Base-by-base conservation (phyloP, 2,113 vertebrate genomes). In the Clupea harengus region DNA sequence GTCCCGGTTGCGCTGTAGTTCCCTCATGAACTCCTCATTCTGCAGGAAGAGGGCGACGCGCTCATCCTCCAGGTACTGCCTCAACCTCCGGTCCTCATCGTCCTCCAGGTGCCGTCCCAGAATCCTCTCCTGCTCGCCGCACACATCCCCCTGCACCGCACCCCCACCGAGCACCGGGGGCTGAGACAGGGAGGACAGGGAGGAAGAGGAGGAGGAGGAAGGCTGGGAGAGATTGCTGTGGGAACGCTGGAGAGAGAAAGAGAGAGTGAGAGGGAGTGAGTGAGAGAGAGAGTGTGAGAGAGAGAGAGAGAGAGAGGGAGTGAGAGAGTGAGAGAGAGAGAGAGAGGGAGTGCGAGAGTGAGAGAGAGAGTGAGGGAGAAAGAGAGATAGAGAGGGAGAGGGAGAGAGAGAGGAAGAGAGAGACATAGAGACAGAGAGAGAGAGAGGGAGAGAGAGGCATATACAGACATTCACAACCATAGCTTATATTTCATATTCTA, bases 1-100 rank as follows among this genome's bases (percentile, higher is more conserved):
- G 86, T 99, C 98, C 0, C 97, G 91, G 92, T 99, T 99, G 81
- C 97, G 95, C 91, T 99, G 98, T 84, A 99, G 95, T 90, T 99
- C 98, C 90, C 93, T 97, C 98, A 99, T 98, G 89, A 99, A 99
- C 93, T 99, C 98, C 64, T 99, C 97, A 0, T 99, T 99, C 93
- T 99, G 98, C 89, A 99, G 93, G 91, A 99, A 99, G 20, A 99
- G 96, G 0, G 98, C 98, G 0, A 99, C 97, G n/a, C 98, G 95
- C 92, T 99, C 98, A 0, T 99, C 98, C 72, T 99, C 97, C 91
- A 99, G 94, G 91, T 99, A 99, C 94, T 99, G 98, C 92, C 97
- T 99, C 93, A 98, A 95, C 6, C 95, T 96, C 60, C 95, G 93
- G 91, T 99, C 98, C 90, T 97, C 97, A 89, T 97, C 98, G 0